Percentiles rank a stretch among this genome's conserved stretches.
These are phyloP conservation scores for Trichogramma pretiosum DNA, from an alignment of 1,140 invertebrate species.

Conservation along the genomic window DNA sequence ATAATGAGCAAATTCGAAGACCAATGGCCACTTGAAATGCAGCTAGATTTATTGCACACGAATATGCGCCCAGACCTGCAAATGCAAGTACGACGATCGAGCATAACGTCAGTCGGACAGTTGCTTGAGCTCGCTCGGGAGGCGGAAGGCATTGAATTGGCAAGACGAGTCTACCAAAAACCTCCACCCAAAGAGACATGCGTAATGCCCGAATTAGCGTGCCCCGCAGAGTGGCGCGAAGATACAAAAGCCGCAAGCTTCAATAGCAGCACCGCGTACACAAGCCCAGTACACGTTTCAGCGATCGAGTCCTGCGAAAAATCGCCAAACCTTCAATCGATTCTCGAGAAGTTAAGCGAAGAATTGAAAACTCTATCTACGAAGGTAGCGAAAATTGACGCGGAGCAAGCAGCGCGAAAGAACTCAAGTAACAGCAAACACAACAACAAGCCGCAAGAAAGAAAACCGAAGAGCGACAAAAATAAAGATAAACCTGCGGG, in stretches of 20 bases:
- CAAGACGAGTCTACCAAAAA: too few relatives aligned
- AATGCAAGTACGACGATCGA: background rate
- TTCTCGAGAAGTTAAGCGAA: too few relatives aligned
- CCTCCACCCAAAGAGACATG: too few relatives aligned
- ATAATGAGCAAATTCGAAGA: too few relatives aligned
- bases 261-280: background rate
- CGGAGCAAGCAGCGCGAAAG: background rate
- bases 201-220: too few relatives aligned
- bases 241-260: background rate
- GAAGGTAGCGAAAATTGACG: background rate
- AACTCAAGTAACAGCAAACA: background rate
- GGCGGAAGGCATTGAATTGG: background rate
- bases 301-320: background rate
- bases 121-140: background rate
- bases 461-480: background rate
- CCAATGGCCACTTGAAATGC: background rate
- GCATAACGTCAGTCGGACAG: background rate
- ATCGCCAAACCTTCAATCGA: background rate
- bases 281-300: background rate
- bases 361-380: too few relatives aligned
- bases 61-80: background rate
- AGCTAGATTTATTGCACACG: background rate
- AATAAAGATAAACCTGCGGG: background rate
- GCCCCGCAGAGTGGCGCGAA: background rate
- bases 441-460: background rate